Conservation (phyloP, 2,888 invertebrate species). For the Rotaria sp. region DNA sequence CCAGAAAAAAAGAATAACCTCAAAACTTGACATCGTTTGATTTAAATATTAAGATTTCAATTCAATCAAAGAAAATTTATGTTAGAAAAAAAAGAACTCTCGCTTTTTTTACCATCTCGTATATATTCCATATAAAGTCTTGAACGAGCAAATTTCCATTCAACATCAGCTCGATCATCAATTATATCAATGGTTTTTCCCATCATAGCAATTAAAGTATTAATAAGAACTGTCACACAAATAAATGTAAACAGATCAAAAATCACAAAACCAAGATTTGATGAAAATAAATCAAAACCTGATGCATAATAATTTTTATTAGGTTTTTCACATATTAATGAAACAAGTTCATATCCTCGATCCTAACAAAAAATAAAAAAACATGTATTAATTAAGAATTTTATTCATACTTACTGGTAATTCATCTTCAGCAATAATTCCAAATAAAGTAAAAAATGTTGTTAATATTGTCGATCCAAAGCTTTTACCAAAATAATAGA, state of each 20-base stretch:
- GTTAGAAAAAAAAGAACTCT: too few species aligned
- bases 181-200: constrained; percentile 63
- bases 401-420: constrained; percentile 50
- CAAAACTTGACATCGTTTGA: too few species aligned
- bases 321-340: constrained; percentile 39
- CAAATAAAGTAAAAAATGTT: constrained; percentile 28
- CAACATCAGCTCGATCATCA: constrained; percentile 48
- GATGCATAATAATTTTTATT: constrained; percentile 48
- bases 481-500: not conserved
- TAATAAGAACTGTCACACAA: constrained; percentile 59
- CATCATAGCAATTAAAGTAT: constrained; percentile 67
- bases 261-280: constrained; percentile 56
- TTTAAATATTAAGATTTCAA: too few species aligned
- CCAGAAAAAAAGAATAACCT: too few species aligned
- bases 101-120: constrained; percentile 53
- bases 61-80: too few species aligned
- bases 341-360: not conserved
- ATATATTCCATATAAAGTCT: constrained; percentile 56
- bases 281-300: constrained; percentile 42
- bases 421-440: constrained; percentile 44
- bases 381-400: not conserved
- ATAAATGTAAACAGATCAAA: constrained; percentile 57
- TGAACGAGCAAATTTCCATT: constrained; percentile 54
- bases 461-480: not conserved
- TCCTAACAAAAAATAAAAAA: not conserved